Evolutionary conservation across 1,140 invertebrate genomes (phyloP).

Genomic region (Zaprionus capensis): DNA sequence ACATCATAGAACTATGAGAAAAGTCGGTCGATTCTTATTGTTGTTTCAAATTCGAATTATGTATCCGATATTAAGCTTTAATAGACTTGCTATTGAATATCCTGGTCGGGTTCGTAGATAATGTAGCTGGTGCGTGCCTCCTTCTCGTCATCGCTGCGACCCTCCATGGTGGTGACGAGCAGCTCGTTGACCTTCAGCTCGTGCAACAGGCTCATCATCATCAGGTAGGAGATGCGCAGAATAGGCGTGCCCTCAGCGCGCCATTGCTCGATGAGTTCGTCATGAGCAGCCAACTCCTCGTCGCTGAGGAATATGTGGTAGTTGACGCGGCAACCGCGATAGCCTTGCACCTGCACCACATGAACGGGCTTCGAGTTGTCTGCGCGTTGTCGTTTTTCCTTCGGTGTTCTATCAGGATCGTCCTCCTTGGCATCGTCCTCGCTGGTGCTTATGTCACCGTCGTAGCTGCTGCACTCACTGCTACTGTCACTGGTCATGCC

Average conservation of each 20-base stretch:
- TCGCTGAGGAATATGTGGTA: conserved; percentile 41
- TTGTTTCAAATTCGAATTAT: neutral
- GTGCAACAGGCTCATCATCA: conserved; percentile 38
- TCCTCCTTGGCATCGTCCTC: neutral
- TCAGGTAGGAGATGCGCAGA: conserved; percentile 48
- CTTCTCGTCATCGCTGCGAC: neutral
- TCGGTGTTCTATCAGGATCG: neutral
- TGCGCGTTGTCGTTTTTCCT: neutral
- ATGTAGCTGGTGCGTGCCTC: conserved; percentile 41
- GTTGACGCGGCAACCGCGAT: conserved; percentile 30
- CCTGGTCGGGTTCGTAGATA: conserved; percentile 37
- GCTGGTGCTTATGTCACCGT: conserved; percentile 3
- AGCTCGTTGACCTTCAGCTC: conserved; percentile 43
- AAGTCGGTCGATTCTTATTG: neutral
- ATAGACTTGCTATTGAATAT: neutral
- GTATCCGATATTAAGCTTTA: neutral
- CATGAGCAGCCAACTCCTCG: conserved; percentile 25
- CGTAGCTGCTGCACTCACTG: conserved; percentile 25
- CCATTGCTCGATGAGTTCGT: conserved; percentile 18
- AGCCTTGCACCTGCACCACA: conserved; percentile 36
- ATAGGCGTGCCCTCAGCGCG: neutral
- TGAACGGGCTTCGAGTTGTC: neutral
- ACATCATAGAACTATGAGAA: neutral
- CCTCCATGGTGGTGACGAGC: conserved; percentile 34
- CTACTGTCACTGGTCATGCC: neutral